phyloP scores from a whole-genome alignment of 2,888 invertebrate species.

The Parascotia fuliginaria region DNA sequence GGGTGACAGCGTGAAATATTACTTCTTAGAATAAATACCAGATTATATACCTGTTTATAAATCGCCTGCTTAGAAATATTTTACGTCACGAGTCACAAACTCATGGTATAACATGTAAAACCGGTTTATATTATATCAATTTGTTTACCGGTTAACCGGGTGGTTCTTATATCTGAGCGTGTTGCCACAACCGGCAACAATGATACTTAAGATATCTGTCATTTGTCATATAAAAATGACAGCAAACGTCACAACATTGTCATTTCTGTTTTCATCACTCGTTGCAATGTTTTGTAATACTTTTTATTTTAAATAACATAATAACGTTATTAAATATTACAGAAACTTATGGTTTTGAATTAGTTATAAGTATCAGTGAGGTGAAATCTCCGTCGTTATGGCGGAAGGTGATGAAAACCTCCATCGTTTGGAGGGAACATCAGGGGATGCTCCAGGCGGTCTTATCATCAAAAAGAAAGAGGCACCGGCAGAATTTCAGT shows the following conservation, averaged over 20 bases:
- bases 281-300: slow-evolving; percentile 36
- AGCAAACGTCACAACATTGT: slow-evolving; percentile 12
- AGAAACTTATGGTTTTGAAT: slow-evolving; percentile 11
- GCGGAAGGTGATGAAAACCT: slow-evolving; percentile 85
- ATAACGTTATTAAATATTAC: slow-evolving; percentile 2
- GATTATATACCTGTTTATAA: no score
- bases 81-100: no score
- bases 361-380: slow-evolving; percentile 19
- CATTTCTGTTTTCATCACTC: slow-evolving; percentile 19
- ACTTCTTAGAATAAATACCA: no score
- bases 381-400: slow-evolving; percentile 49
- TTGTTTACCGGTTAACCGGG: no score
- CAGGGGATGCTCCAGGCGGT: slow-evolving; percentile 88
- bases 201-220: no score
- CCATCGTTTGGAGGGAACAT: slow-evolving; percentile 90
- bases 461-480: slow-evolving; percentile 89
- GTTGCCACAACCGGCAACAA: slow-evolving; percentile 3
- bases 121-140: no score
- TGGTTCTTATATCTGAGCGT: no score
- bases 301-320: slow-evolving; percentile 19
- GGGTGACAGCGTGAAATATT: no score
- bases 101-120: no score
- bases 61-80: no score
- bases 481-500: slow-evolving; percentile 88
- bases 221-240: no score